These are phyloP conservation scores for Sinohyriopsis cumingii DNA, from an alignment of 2,888 invertebrate species.

Conservation along the genomic window DNA sequence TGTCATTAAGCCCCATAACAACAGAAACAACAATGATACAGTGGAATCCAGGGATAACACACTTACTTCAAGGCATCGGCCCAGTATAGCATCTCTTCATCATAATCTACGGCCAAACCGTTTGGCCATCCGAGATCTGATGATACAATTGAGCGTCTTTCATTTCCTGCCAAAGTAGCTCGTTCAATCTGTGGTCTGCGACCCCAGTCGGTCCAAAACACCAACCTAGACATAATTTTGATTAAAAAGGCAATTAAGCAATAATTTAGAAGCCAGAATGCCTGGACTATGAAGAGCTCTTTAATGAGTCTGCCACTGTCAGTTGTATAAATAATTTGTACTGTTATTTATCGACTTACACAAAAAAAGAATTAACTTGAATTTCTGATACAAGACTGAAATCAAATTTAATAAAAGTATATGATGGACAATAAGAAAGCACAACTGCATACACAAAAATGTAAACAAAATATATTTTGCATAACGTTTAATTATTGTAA, in stretches of 20 bases:
- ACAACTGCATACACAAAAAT: background rate
- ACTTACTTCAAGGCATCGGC: constrained; percentile 89
- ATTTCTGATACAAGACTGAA: background rate
- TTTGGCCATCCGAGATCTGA: constrained; percentile 95
- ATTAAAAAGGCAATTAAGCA: background rate
- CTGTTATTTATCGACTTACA: too few species aligned
- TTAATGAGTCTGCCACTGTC: too few species aligned
- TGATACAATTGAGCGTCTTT: constrained; percentile 89
- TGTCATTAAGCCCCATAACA: too few species aligned
- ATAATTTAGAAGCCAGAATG: background rate
- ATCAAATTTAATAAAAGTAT: background rate
- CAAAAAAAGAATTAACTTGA: too few species aligned
- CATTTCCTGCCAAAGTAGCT: constrained; percentile 96
- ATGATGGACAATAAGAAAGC: background rate
- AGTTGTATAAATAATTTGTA: too few species aligned
- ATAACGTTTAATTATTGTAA: too few species aligned
- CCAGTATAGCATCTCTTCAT: constrained; percentile 90
- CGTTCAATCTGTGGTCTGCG: constrained; percentile 88
- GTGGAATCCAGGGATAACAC: too few species aligned
- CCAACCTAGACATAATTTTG: constrained; percentile 73
- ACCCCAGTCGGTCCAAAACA: constrained; percentile 98
- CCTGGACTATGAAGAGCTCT: too few species aligned
- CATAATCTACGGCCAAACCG: constrained; percentile 95
- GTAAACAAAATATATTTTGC: too few species aligned
- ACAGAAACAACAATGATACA: too few species aligned